These are phyloP conservation scores for Brenthis daphne DNA, from an alignment of 2,888 invertebrate genomes.

Conservation along the genomic window DNA sequence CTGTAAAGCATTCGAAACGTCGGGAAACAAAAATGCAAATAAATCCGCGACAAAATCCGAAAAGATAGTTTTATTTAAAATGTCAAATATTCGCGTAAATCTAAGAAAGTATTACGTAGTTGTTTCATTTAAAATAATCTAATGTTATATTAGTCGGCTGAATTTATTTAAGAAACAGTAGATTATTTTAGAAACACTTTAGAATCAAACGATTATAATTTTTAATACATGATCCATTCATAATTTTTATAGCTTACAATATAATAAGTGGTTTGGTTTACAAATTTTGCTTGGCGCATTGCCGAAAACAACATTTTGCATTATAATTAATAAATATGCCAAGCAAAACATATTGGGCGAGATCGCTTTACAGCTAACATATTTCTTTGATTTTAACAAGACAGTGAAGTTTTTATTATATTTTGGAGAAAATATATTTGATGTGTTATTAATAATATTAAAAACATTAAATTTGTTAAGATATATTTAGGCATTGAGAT, in stretches of 20 bases:
- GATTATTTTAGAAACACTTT: neutral
- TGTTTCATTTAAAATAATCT: no score
- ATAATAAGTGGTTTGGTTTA: slow-evolving; percentile 6
- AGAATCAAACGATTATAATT: neutral
- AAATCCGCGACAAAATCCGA: no score
- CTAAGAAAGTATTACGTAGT: no score
- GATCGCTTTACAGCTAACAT: neutral
- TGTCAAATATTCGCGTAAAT: no score
- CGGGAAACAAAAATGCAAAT: no score
- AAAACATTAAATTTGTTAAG: no score
- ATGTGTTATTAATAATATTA: no score
- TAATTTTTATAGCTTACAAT: slow-evolving; percentile 10
- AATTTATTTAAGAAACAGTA: neutral
- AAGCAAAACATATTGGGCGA: slow-evolving; percentile 4
- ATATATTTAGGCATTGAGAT: no score
- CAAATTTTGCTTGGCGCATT: slow-evolving; percentile 3
- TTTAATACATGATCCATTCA: neutral
- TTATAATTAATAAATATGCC: slow-evolving; percentile 11
- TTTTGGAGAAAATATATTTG: no score
- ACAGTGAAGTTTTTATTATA: neutral
- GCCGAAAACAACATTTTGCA: slow-evolving; percentile 9
- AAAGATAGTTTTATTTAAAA: no score
- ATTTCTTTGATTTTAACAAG: neutral
- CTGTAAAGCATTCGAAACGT: no score
- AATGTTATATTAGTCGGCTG: no score